Base-by-base conservation (phyloP, 2,113 vertebrate genomes). In the Amblyopsis rosae region DNA sequence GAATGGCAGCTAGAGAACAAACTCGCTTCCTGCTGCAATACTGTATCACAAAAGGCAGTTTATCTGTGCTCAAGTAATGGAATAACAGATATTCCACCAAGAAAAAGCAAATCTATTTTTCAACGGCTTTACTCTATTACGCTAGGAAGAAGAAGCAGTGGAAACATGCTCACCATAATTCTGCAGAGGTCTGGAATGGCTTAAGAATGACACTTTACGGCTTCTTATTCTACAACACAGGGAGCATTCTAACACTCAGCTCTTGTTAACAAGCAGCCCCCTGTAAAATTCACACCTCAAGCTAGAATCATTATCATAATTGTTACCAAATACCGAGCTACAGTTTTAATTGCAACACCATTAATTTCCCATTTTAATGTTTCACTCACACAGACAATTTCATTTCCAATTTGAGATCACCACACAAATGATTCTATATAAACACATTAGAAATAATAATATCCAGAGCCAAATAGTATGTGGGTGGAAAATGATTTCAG, bases 251-350 rank as follows among this genome's bases (percentile, higher is more conserved):
- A 77, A 64, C 78, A 63, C 41, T 17, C 70, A 10, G n/a, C 75
- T 67, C 8, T 3, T 69, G 72, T 82, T 83, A 87, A 82, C 81
- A 77, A 10, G 26, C 12, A 12, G 26, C 16, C 58, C 65, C 67
- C 79, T 76, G 80, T 76, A 85, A 90, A 86, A 90, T 86, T 80
- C 87, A 84, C 87, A 92, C 92, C 85, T 90, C 88, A 79, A 92
- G 89, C 87, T 82, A 91, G 72, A 85, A 73, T 78, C 73, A 90
- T 89, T 90, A 90, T 86, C 86, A 87, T 91, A 88, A 92, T 85
- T 86, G 83, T 90, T 85, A 78, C 82, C 88, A 92, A 91, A 91
- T 90, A 90, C 84, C 86, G 78, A 80, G 77, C 86, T 69, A 71
- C 49, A 69, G 67, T 89, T 91, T 92, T 92, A 91, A 91, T 90